A percentile compares a stretch with the other conserved stretches of the same genome.
These are phyloP conservation scores for Scaptomyza caliginosa DNA, from an alignment of 2,888 invertebrate genomes.

Conservation along the genomic window DNA sequence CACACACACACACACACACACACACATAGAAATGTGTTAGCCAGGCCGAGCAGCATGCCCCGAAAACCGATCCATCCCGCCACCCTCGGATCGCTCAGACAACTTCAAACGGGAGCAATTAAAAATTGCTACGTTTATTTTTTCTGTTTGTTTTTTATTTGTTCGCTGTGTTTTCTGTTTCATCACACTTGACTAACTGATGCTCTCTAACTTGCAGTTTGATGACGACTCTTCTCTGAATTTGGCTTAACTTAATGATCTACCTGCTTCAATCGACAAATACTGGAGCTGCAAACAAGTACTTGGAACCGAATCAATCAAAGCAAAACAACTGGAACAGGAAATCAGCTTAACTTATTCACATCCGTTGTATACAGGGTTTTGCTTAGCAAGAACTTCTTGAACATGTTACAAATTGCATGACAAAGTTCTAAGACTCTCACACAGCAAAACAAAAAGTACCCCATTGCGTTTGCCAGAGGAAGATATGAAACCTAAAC, in stretches of 20 bases:
- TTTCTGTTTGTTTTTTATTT: conserved; percentile 22
- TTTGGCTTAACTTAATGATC: too few relatives aligned
- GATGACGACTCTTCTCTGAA: neutral
- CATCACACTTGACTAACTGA: conserved; percentile 23
- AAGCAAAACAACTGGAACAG: too few relatives aligned
- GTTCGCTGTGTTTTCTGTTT: conserved; percentile 10
- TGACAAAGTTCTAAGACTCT: neutral
- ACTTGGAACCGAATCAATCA: neutral
- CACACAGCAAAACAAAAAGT: neutral
- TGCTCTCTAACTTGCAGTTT: conserved; percentile 18
- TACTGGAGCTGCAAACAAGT: neutral
- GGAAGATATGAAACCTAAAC: neutral
- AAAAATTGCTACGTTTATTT: conserved; percentile 66
- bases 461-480: neutral
- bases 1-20: conserved; percentile 20
- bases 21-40: conserved; percentile 32
- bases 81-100: conserved; percentile 37
- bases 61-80: conserved; percentile 33
- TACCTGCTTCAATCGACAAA: too few relatives aligned
- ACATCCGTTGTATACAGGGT: too few relatives aligned
- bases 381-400: neutral
- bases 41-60: conserved; percentile 30
- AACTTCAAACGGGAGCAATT: conserved; percentile 69
- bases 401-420: neutral
- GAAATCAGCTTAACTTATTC: too few relatives aligned